Conservation (phyloP, 2,888 invertebrate species). For the Volucella inanis region DNA sequence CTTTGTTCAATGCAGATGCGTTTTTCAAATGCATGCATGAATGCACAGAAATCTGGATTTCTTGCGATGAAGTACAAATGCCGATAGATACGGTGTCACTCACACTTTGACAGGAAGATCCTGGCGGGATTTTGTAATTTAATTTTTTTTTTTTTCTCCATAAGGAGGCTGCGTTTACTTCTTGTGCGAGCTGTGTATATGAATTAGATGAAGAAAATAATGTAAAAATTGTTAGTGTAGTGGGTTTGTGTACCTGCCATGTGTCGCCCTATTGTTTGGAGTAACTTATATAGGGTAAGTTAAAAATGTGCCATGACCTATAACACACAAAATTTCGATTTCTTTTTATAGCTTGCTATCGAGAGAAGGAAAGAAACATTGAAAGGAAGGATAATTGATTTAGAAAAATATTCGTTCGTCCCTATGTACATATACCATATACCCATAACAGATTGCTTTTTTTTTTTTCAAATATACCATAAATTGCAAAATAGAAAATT, state of each 20-base stretch:
- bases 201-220: background rate
- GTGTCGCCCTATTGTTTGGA: constrained; percentile 62
- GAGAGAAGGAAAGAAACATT: background rate
- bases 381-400: background rate
- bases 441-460: no score
- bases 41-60: constrained; percentile 61
- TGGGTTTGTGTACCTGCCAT: constrained; percentile 65
- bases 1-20: constrained; percentile 71
- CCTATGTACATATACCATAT: no score
- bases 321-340: constrained; percentile 20
- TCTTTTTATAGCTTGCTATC: background rate
- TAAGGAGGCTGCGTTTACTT: constrained; percentile 56
- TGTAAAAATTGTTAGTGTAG: constrained; percentile 11
- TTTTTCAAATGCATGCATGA: constrained; percentile 69
- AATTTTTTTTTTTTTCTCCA: constrained; percentile 26
- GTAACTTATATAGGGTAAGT: constrained; percentile 61
- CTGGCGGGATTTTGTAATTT: constrained; percentile 57
- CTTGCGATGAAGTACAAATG: constrained; percentile 31
- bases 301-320: constrained; percentile 35
- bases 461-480: no score
- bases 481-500: no score
- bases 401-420: no score
- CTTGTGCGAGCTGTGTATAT: constrained; percentile 37
- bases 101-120: constrained; percentile 6
- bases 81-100: constrained; percentile 36